Evolutionary conservation across 92 coral and sea anemone species (phyloP).

Genomic region (Zoanthus solanderi): DNA sequence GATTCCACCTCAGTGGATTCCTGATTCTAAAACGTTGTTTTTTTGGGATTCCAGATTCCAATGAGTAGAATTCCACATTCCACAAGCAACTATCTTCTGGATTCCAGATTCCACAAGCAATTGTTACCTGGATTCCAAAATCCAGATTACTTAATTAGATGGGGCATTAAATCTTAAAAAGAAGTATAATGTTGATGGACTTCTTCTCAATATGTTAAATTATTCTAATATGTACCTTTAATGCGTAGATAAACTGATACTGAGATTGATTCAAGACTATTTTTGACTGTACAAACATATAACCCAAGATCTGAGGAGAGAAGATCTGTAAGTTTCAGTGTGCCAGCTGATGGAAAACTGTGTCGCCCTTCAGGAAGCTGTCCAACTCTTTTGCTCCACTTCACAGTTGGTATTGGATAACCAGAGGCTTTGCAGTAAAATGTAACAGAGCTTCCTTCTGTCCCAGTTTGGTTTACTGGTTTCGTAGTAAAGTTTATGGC

Average conservation of each 20-base stretch:
- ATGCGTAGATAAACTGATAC: slow-evolving; percentile 69
- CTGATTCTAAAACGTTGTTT: too few relatives aligned
- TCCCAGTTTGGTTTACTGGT: slow-evolving; percentile 71
- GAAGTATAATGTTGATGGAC: too few relatives aligned
- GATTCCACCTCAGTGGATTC: too few relatives aligned
- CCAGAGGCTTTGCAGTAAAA: slow-evolving; percentile 86
- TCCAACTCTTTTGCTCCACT: slow-evolving; percentile 70
- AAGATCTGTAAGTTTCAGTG: slow-evolving; percentile 70
- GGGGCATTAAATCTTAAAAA: too few relatives aligned
- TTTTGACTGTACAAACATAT: slow-evolving; percentile 82
- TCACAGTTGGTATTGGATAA: slow-evolving; percentile 75
- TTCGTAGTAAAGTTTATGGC: slow-evolving; percentile 70
- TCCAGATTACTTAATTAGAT: too few relatives aligned
- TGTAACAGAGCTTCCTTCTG: slow-evolving; percentile 74
- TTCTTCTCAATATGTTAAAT: too few relatives aligned
- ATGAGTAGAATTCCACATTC: too few relatives aligned
- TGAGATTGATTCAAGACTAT: slow-evolving; percentile 63
- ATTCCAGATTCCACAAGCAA: too few relatives aligned
- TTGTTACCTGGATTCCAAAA: too few relatives aligned
- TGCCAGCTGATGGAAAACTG: slow-evolving; percentile 83
- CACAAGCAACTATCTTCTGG: too few relatives aligned
- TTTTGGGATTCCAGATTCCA: too few relatives aligned
- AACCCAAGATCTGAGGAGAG: slow-evolving; percentile 76
- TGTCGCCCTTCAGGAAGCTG: slow-evolving; percentile 62
- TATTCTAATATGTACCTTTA: slow-evolving; percentile 58